A percentile compares a stretch with the other conserved stretches of the same genome.
These are phyloP conservation scores for Chrysopilus asiliformis DNA, from an alignment of 2,888 invertebrate genomes.

Conservation along the genomic window DNA sequence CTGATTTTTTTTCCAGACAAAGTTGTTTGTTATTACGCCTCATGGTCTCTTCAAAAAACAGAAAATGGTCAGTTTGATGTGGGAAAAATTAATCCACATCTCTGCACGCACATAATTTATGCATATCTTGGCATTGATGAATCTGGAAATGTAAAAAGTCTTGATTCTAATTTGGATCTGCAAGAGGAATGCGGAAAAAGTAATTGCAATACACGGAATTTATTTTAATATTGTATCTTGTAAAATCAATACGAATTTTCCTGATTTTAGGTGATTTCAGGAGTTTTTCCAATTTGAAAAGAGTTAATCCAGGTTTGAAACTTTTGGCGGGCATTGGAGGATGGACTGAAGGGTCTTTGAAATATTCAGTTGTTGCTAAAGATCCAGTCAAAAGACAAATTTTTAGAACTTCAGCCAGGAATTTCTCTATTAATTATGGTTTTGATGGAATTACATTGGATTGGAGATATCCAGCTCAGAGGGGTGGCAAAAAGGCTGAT, in stretches of 20 bases:
- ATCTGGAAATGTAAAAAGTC: conserved; percentile 39
- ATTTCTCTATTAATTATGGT: conserved; percentile 25
- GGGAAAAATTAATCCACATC: conserved; percentile 46
- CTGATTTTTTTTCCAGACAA: conserved; percentile 35
- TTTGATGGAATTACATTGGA: conserved; percentile 49
- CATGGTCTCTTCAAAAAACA: conserved; percentile 58
- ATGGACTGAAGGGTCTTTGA: conserved; percentile 39
- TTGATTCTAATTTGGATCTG: conserved; percentile 50
- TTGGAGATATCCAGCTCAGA: conserved; percentile 46
- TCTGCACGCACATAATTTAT: conserved; percentile 67
- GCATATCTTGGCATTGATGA: conserved; percentile 52
- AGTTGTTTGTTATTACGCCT: conserved; percentile 61
- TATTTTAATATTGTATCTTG: conserved; percentile 17
- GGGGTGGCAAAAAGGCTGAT: conserved; percentile 30
- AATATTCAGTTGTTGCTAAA: conserved; percentile 36
- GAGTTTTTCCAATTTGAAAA: conserved; percentile 32
- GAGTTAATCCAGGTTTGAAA: conserved; percentile 33
- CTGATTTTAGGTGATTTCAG: conserved; percentile 27
- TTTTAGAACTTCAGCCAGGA: conserved; percentile 22
- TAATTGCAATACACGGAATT: no score
- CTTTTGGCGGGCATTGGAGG: conserved; percentile 36
- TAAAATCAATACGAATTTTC: background rate
- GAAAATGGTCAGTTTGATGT: conserved; percentile 52
- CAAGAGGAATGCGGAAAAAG: conserved; percentile 45
- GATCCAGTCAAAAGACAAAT: conserved; percentile 25